These are phyloP conservation scores for Uromys caudimaculatus DNA, from an alignment of 2,797 vertebrate species.

Conservation along the genomic window DNA sequence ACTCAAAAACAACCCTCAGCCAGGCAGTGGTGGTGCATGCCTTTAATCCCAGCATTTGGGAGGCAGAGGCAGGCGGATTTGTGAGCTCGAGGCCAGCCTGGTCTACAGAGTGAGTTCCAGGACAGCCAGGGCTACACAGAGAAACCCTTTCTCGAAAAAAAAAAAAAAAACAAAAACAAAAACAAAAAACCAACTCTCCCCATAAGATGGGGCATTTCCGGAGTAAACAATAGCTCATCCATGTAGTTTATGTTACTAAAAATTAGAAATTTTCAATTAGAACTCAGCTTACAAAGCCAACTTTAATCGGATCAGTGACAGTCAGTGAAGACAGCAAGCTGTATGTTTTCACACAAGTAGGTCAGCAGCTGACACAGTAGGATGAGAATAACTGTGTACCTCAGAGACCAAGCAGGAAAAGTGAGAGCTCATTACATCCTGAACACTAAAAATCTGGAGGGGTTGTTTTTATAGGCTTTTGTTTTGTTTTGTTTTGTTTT, in stretches of 20 bases:
- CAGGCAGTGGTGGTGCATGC: too few species aligned
- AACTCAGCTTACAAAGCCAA: constrained; percentile 51
- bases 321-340: constrained; percentile 24
- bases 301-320: constrained; percentile 35
- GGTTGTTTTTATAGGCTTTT: constrained; percentile 43
- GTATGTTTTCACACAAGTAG: constrained; percentile 53
- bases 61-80: too few species aligned
- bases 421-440: constrained; percentile 27
- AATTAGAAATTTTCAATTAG: constrained; percentile 48
- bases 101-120: too few species aligned
- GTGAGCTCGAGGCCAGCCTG: too few species aligned
- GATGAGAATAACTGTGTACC: constrained; percentile 20
- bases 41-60: too few species aligned
- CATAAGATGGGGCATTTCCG: constrained; percentile 51
- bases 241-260: constrained; percentile 36
- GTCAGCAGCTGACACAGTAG: constrained; percentile 40
- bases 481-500: constrained; percentile 63
- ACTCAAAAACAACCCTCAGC: neutral
- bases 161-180: too few species aligned
- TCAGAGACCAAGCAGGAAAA: constrained; percentile 26
- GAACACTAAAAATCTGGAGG: neutral
- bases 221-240: constrained; percentile 40
- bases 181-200: neutral
- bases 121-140: too few species aligned
- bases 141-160: too few species aligned